Percentiles rank a stretch among this genome's conserved stretches.
These are phyloP conservation scores for Pristionchus arcanus DNA, from an alignment of 2,888 invertebrate genomes.

Conservation along the genomic window DNA sequence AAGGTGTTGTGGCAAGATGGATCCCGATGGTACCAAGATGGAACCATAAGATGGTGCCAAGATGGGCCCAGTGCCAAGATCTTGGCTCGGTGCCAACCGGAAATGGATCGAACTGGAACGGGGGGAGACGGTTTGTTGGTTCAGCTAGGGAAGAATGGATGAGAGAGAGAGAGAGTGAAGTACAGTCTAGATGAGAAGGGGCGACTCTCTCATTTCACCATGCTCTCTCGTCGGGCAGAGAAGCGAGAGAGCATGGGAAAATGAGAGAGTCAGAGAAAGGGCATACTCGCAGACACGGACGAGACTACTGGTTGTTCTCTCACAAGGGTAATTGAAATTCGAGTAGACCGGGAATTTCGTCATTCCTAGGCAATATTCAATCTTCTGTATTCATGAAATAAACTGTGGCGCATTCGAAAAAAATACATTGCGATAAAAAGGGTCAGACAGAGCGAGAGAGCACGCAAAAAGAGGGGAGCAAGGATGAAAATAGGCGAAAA, in stretches of 20 bases:
- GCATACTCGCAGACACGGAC: not conserved
- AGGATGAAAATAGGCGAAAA: not conserved
- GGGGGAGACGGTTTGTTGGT: not conserved
- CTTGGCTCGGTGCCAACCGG: constrained; percentile 41
- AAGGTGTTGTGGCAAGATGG: not conserved
- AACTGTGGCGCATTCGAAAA: too few species aligned
- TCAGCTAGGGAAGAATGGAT: not conserved
- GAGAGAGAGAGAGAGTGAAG: constrained; percentile 31
- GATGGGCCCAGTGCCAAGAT: not conserved
- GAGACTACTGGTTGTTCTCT: not conserved
- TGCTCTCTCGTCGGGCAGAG: not conserved
- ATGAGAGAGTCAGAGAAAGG: constrained; percentile 12
- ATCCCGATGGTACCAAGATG: not conserved
- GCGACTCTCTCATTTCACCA: not conserved
- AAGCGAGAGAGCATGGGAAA: not conserved
- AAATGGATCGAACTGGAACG: constrained; percentile 33
- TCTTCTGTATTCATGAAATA: too few species aligned
- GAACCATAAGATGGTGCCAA: not conserved
- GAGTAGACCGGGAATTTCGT: not conserved
- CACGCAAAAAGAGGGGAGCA: not conserved
- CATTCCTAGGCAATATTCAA: constrained; percentile 2
- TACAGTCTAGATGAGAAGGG: not conserved
- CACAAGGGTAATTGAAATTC: not conserved
- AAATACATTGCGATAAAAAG: too few species aligned
- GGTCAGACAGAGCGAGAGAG: too few species aligned